Conservation (phyloP, 2,888 invertebrate species). For the Autographa pulchrina region DNA sequence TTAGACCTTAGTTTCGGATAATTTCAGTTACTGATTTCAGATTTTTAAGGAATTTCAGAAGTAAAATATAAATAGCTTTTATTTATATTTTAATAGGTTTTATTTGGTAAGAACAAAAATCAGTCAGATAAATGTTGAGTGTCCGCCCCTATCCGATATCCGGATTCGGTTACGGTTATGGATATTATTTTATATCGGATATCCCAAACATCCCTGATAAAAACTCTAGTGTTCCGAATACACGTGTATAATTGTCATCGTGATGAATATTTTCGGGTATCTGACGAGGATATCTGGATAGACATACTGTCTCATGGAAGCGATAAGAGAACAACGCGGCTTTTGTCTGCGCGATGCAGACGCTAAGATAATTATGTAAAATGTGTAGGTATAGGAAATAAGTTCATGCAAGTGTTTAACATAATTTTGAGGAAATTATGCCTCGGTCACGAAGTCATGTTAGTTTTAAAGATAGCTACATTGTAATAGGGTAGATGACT, state of each 20-base stretch:
- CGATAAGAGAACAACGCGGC: conserved; percentile 48
- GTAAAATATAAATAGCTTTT: no score
- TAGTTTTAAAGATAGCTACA: neutral
- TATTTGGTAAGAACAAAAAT: no score
- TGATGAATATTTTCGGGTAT: conserved; percentile 33
- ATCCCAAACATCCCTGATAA: no score
- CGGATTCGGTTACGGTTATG: no score
- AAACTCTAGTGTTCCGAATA: conserved; percentile 9
- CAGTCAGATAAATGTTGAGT: no score
- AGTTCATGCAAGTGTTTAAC: neutral
- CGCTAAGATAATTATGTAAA: conserved; percentile 40
- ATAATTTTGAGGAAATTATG: neutral
- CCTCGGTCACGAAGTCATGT: neutral
- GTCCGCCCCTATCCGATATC: no score
- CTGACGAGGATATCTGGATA: conserved; percentile 42
- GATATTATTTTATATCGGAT: no score
- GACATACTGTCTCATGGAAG: conserved; percentile 51
- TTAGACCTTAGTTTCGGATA: no score
- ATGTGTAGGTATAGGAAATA: conserved; percentile 18
- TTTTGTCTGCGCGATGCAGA: conserved; percentile 45
- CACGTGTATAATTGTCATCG: conserved; percentile 39
- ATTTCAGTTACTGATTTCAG: no score
- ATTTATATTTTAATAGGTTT: no score
- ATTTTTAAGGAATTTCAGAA: no score
- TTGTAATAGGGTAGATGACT: neutral